Conservation (phyloP, 2,113 vertebrate genomes). For the Sprattus sprattus region DNA sequence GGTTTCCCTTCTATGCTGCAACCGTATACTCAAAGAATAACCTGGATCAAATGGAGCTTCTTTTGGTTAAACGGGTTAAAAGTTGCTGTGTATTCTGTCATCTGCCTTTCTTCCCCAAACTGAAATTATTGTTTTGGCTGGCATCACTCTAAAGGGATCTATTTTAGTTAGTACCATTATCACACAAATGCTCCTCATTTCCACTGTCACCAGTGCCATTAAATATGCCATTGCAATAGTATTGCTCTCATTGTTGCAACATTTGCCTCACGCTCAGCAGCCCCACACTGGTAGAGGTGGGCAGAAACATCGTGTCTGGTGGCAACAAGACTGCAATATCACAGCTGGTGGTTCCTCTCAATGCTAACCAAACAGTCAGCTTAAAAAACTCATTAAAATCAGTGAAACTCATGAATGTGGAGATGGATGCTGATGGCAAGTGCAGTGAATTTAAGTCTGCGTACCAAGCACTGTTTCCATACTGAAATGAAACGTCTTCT, state of each 20-base stretch:
- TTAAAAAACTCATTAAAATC: slow-evolving; percentile 5
- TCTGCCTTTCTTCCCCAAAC: not conserved
- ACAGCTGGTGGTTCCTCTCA: not conserved
- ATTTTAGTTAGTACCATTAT: not conserved
- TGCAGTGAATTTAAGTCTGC: not conserved
- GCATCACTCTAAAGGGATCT: not conserved
- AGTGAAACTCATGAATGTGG: not conserved
- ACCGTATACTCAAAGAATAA: too few relatives aligned
- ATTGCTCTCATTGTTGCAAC: slow-evolving; percentile 12
- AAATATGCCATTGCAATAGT: not conserved
- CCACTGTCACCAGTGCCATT: slow-evolving; percentile 2
- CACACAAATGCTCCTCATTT: not conserved
- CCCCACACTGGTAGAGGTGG: not conserved
- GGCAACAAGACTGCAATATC: slow-evolving; percentile 7
- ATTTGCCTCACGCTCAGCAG: not conserved
- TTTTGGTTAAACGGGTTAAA: too few relatives aligned
- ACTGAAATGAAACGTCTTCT: not conserved
- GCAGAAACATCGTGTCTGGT: not conserved
- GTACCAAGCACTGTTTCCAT: not conserved
- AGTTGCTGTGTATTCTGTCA: not conserved
- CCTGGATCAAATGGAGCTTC: too few relatives aligned
- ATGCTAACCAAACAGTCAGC: not conserved
- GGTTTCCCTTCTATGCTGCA: too few relatives aligned
- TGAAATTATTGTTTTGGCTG: not conserved
- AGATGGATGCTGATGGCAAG: not conserved